phyloP scores from a whole-genome alignment of 2,113 vertebrate genomes.

The Eulacestoma nigropectus region DNA sequence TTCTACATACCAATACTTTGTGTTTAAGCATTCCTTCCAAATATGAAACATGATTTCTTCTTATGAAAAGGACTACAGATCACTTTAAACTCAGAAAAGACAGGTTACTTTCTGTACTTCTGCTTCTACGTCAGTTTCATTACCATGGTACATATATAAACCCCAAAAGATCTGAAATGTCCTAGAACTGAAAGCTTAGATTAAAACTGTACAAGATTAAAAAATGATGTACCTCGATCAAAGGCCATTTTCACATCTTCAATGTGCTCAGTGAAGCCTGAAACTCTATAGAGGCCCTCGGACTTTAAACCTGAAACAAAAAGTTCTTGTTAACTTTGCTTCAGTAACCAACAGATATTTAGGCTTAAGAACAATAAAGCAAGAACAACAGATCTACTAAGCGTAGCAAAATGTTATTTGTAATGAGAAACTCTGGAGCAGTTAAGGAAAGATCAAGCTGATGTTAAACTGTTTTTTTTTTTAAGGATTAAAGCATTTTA shows the following conservation, averaged over 20 bases:
- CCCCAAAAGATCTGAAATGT: not conserved
- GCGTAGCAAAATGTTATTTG: not conserved
- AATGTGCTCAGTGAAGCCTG: slow-evolving; percentile 95
- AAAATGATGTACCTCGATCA: slow-evolving; percentile 84
- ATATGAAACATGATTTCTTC: not conserved
- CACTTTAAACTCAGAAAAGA: not conserved
- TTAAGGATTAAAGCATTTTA: not conserved
- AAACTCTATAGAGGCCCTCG: slow-evolving; percentile 94
- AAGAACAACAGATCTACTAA: not conserved
- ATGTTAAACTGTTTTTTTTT: not conserved
- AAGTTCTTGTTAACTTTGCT: not conserved
- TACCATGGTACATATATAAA: not conserved
- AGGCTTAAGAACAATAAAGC: not conserved
- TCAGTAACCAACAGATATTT: not conserved
- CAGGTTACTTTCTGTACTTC: not conserved
- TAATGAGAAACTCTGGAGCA: not conserved
- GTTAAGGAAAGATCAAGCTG: not conserved
- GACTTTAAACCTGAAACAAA: slow-evolving; percentile 85
- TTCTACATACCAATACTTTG: not conserved
- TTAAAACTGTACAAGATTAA: not conserved
- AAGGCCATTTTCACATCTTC: slow-evolving; percentile 95
- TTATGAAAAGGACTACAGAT: not conserved
- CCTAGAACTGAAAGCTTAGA: not conserved
- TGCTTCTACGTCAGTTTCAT: not conserved
- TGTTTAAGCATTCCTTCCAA: not conserved